phyloP scores from a whole-genome alignment of 2,113 vertebrate species.

The Ctenomys sociabilis region DNA sequence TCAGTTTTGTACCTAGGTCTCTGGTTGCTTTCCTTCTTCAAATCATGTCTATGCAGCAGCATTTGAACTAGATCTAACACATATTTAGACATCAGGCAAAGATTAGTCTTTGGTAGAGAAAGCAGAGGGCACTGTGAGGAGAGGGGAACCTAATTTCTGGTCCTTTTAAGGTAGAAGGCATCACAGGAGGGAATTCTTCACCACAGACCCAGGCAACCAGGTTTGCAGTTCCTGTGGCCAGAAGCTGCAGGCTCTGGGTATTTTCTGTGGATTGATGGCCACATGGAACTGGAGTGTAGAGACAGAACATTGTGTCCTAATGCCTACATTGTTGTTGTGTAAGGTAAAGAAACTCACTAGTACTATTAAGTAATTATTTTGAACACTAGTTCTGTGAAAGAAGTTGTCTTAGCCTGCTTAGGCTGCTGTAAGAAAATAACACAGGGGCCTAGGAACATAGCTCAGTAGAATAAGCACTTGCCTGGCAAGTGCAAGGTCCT shows the following conservation, averaged over 20 bases:
- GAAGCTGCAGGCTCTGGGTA: not conserved
- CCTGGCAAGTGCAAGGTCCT: too few species aligned
- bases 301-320: not conserved
- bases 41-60: not conserved
- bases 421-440: not conserved
- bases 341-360: not conserved
- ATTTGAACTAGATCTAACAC: conserved; percentile 1
- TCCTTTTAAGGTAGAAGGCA: not conserved
- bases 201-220: not conserved
- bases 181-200: not conserved
- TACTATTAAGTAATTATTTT: not conserved
- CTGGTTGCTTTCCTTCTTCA: conserved; percentile 51
- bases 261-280: not conserved
- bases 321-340: not conserved
- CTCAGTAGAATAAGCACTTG: too few species aligned
- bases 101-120: not conserved
- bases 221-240: not conserved
- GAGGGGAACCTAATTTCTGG: not conserved
- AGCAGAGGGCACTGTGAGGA: not conserved
- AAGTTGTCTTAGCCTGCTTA: not conserved
- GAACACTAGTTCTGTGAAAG: not conserved
- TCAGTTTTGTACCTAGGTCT: conserved; percentile 45
- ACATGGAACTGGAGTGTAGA: not conserved
- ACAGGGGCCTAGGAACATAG: too few species aligned
- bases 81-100: not conserved